phyloP scores from a whole-genome alignment of 2,797 vertebrate species.

The Pelobates cultripes region DNA sequence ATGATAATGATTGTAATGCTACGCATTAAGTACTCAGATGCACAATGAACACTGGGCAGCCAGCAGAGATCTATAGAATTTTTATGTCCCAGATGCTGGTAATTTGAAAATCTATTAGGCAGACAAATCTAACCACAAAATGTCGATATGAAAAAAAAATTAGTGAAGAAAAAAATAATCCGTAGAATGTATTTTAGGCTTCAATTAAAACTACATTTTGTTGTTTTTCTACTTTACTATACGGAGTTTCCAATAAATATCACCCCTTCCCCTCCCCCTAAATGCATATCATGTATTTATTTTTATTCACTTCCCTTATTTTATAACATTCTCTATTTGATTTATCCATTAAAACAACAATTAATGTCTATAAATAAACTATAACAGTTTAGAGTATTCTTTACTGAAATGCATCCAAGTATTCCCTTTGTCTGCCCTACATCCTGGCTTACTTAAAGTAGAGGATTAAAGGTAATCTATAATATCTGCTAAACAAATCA shows the following conservation, averaged over 20 bases:
- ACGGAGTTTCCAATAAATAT: not conserved
- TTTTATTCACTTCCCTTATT: no score
- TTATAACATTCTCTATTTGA: no score
- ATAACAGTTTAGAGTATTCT: no score
- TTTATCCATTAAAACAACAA: no score
- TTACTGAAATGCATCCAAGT: no score
- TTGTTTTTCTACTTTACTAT: not conserved
- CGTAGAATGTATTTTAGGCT: not conserved
- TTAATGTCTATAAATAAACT: no score
- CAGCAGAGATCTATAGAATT: not conserved
- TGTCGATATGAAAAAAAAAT: not conserved
- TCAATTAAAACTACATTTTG: not conserved
- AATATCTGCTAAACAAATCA: no score
- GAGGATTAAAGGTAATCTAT: no score
- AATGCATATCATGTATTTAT: no score
- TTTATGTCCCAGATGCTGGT: not conserved
- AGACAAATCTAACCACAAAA: conserved; percentile 1
- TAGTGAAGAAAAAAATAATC: not conserved
- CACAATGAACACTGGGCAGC: not conserved
- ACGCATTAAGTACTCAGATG: not conserved
- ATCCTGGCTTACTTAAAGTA: no score
- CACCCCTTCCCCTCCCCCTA: no score
- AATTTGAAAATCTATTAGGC: conserved; percentile 21
- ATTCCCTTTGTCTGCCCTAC: no score
- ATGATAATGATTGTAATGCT: not conserved